These are phyloP conservation scores for Anastrepha obliqua DNA, from an alignment of 1,140 invertebrate genomes.

Conservation along the genomic window DNA sequence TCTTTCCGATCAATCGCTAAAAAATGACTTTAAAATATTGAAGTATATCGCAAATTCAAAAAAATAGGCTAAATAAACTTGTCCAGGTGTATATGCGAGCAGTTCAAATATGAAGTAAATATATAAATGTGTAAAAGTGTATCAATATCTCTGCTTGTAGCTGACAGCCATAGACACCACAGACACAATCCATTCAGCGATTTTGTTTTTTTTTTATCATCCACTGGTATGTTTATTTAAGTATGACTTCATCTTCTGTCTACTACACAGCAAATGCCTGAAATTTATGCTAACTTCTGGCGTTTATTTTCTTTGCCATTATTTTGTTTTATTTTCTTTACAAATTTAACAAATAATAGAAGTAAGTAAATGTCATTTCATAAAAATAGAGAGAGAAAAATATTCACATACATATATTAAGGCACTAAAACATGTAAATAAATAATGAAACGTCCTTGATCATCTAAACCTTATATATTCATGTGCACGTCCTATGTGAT, in stretches of 20 bases:
- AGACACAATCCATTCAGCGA: not conserved
- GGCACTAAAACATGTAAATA: no score
- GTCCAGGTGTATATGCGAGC: not conserved
- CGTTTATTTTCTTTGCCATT: not conserved
- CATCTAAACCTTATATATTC: no score
- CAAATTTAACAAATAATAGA: no score
- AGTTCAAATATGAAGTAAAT: not conserved
- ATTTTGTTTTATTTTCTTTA: no score
- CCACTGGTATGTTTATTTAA: slow-evolving; percentile 26
- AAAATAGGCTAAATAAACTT: not conserved
- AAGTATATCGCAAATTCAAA: not conserved
- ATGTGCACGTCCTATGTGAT: no score
- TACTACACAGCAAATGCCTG: not conserved
- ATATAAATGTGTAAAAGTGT: not conserved
- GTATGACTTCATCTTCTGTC: slow-evolving; percentile 39
- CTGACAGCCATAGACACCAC: not conserved
- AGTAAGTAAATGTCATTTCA: no score
- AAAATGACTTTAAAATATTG: not conserved
- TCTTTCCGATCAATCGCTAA: not conserved
- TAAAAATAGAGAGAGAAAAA: no score
- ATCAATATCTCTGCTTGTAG: not conserved
- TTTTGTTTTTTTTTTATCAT: slow-evolving; percentile 31
- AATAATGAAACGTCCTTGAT: no score
- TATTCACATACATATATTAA: no score
- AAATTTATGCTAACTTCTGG: not conserved